These are phyloP conservation scores for Notospermus geniculatus DNA, from an alignment of 1,140 invertebrate species.

Conservation along the genomic window DNA sequence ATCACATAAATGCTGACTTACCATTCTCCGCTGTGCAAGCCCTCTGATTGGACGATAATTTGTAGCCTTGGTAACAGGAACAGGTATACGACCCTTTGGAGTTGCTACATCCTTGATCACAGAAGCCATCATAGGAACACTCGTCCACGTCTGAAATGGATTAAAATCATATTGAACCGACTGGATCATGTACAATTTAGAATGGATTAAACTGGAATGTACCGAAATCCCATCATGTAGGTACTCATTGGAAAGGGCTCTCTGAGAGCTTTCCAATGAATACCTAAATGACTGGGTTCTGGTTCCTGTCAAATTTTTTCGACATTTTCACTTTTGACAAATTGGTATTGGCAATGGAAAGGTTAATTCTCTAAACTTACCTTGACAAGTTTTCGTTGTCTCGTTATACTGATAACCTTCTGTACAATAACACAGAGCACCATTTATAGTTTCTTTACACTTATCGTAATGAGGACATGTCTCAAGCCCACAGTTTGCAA, in stretches of 20 bases:
- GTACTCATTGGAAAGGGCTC: too few relatives aligned
- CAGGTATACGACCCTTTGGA: constrained; percentile 23
- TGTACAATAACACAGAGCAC: constrained; percentile 32
- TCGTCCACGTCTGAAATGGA: constrained; percentile 68
- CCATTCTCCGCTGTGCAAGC: constrained; percentile 66
- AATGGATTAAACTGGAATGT: too few relatives aligned
- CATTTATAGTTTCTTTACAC: constrained; percentile 30
- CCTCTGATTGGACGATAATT: constrained; percentile 8
- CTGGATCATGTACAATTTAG: too few relatives aligned
- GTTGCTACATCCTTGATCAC: constrained; percentile 37
- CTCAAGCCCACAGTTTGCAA: constrained; percentile 56
- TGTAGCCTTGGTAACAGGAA: constrained; percentile 32
- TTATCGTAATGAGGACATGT: constrained; percentile 63
- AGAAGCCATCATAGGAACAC: constrained; percentile 57
- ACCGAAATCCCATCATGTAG: too few relatives aligned
- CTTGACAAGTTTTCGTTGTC: constrained; percentile 14
- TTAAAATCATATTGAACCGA: too few relatives aligned
- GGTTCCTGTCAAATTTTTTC: too few relatives aligned
- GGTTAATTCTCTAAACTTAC: constrained; percentile 13
- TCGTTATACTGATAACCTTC: constrained; percentile 17
- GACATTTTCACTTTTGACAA: constrained; percentile 7
- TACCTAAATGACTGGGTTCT: too few relatives aligned
- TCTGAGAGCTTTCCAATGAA: too few relatives aligned
- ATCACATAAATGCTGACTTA: too few relatives aligned
- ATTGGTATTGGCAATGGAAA: constrained; percentile 8